Base-by-base conservation (phyloP, 2,888 invertebrate species). In the Automeris io region DNA sequence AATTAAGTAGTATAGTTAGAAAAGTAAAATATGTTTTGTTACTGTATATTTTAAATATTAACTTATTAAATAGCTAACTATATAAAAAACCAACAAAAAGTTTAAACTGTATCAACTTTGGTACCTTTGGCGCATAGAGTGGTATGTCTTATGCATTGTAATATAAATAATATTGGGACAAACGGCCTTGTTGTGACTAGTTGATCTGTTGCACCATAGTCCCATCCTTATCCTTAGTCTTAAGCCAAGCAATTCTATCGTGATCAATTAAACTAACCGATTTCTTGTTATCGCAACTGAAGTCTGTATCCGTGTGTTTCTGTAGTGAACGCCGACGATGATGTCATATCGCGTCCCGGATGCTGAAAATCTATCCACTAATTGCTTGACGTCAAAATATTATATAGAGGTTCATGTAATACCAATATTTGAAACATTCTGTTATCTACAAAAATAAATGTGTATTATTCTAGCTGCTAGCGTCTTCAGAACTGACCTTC, bases 341-440 rank as follows among this genome's bases (percentile, higher is more conserved):
- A 59, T 54, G 61, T 59, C 50, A 61, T 38, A 36, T 33, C 34
- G 43, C 47, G 46, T 49, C 53, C 59, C 62, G 61, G 62, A 54
- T 59, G 47, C 45, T 45, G 46, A 43, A 53, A 33, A 51, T 59
- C 47, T 48, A 42, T 42, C 43, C 44, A 39, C 44, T 48, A 52
- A 45, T 53, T 48, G 43, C 35, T 40, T 36, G 42, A 47, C 53
- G 51, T 52, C 42, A 48, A 49, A 49, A 39, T 40, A 38, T 25
- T 33, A 13, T 23, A 33, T 25, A 33, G 26, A 25, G 21, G 33
- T 33, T 33, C 9, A 38, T 33, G 19, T 33, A 21, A 38, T 33
- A 26, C 9, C 25, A n/a, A 33, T 38, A 38, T 13, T 12, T 18
- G 11, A 9, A 18, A 23, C 19, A 5, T 26, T 23, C 5, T 18